phyloP scores from a whole-genome alignment of 2,888 invertebrate genomes.

The Drosophila anomalipes region DNA sequence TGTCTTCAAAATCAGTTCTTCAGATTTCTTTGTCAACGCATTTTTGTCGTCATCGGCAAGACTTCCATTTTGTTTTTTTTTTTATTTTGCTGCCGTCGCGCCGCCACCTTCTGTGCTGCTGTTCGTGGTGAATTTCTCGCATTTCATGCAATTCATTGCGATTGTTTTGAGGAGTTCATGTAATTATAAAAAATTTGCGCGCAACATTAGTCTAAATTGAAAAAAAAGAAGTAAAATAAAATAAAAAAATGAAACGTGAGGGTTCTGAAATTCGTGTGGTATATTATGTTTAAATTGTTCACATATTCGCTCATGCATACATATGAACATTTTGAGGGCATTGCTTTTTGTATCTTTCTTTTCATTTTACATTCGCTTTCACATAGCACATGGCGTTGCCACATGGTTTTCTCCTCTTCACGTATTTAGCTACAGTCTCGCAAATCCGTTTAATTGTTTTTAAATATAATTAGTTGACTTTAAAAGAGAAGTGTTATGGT shows the following conservation, averaged over 20 bases:
- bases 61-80: constrained; percentile 83
- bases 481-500: neutral
- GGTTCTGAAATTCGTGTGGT: constrained; percentile 25
- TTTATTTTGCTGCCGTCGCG: constrained; percentile 63
- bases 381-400: constrained; percentile 73
- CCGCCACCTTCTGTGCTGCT: constrained; percentile 35
- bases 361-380: constrained; percentile 73
- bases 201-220: constrained; percentile 2
- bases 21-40: constrained; percentile 72
- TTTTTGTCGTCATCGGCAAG: constrained; percentile 72
- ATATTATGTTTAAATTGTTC: constrained; percentile 26
- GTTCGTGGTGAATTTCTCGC: constrained; percentile 76
- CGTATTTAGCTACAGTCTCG: constrained; percentile 49
- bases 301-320: constrained; percentile 23
- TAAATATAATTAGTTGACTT: constrained; percentile 8
- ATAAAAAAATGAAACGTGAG: constrained; percentile 8
- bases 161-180: constrained; percentile 47
- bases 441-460: constrained; percentile 14
- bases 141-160: constrained; percentile 66
- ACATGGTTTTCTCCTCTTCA: constrained; percentile 51
- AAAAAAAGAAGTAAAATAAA: neutral
- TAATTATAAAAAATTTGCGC: constrained; percentile 17
- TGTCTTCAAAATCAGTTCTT: constrained; percentile 56
- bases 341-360: constrained; percentile 71
- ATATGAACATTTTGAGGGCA: constrained; percentile 66